Evolutionary conservation across 2,113 vertebrate species (phyloP), one percentile per base, ranked within the genome.

Genomic region (Suncus etruscus): DNA sequence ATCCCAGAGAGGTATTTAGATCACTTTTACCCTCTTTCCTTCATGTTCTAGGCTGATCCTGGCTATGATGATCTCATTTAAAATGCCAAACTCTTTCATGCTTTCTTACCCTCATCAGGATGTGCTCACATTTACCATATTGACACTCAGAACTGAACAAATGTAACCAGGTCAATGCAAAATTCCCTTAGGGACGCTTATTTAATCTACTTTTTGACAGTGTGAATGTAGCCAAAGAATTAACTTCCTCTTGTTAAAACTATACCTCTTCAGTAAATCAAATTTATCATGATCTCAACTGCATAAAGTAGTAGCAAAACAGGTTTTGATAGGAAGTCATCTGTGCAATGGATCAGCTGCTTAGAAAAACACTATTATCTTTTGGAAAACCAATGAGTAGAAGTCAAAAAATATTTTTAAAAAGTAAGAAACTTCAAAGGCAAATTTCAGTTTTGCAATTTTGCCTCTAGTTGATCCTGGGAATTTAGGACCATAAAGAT

Each of bases 401-500:
- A 20, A 8, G 1, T 22, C 11, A 76, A 94, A 18, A 6, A 27
- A n/a, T n/a, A n/a, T n/a, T n/a, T n/a, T n/a, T n/a, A 80, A 0
- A 1, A 39, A 39, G 39, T 16, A 3, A 93, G 16, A 79, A 78
- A 51, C 9, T 86, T 74, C 2, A 20, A 18, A 73, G 2, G 20
- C 14, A 72, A 80, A 78, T 74, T 73, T 86, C 10, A 51, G 27
- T n/a, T 68, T 72, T 45, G 81, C 1, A 16, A 5, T 39, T 87
- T 88, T 77, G 79, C 68, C 68, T 93, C 51, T 81, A 25, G 51
- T 83, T 93, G 50, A 27, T 31, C 11, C n/a, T 81, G 15, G 73
- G 14, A 86, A 84, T 83, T 95, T 81, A 84, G 91, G 79, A 90
- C 89, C 84, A 82, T 81, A 69, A 84, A 96, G 89, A 92, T 3